Base-by-base conservation (phyloP, 2,888 invertebrate genomes). In the Orchesella flavescens region DNA sequence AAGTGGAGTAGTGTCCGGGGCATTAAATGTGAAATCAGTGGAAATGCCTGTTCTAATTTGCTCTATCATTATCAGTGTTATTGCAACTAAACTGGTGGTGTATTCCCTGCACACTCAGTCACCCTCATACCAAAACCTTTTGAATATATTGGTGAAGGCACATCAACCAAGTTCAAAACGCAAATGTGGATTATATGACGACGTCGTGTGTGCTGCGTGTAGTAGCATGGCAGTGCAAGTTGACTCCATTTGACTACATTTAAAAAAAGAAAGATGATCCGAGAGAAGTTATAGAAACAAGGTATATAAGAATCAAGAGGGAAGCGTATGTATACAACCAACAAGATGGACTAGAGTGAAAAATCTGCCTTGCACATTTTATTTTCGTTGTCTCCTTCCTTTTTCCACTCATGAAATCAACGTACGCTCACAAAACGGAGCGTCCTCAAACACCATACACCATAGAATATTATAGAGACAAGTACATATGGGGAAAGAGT, bases 301-400 rank as follows among this genome's bases (percentile, higher is more conserved):
- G 73, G 53, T 57, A 21, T 21, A 34, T 12, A 73, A 71, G 71
- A 55, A 53, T 9, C 49, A 53, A 66, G 49, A 15, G 57, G 55
- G 46, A 34, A 55, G 34, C 34, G 34, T 34, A 34, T 2, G 34
- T 7, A 34, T 34, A 7, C 34, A 34, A 34, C n/a, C n/a, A n/a
- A 21, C 53, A 24, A 53, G 69, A 7, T 21, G 49, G 24, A 57
- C 57, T 44, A 19, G 68, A 24, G 44, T 69, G 57, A 78, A 72
- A 75, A 81, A 81, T 74, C 61, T 75, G 81, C 71, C 71, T 63
- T 75, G 69, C 61, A 68, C 75, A 75, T 81, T 75, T 75, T 74
- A 74, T 81, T 81, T 74, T 72, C 65, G 76, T 76, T 83, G 76
- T 76, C 82, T 83, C 76, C 81, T 68, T 81, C 65, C 57, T 59